Evolutionary conservation across 2,888 invertebrate genomes (phyloP).

Genomic region (Falcaria lacertinaria): DNA sequence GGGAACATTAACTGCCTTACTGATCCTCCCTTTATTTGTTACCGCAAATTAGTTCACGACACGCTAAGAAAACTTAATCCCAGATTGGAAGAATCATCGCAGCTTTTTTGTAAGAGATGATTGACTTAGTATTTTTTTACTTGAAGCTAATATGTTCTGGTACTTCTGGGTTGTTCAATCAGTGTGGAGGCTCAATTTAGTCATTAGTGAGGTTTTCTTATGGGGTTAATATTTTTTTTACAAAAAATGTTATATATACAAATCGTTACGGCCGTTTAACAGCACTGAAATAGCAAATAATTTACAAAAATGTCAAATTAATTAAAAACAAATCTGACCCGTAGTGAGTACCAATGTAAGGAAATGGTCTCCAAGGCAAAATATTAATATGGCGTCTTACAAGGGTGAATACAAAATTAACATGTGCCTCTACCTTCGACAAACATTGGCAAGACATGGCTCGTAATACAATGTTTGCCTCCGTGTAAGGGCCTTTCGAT

Average conservation of each 20-base stretch:
- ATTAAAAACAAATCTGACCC: no score
- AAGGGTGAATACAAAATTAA: slow-evolving; percentile 78
- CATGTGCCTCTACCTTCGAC: slow-evolving; percentile 68
- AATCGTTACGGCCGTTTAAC: no score
- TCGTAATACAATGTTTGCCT: slow-evolving; percentile 74
- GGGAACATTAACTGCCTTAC: slow-evolving; percentile 52
- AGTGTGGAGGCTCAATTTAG: no score
- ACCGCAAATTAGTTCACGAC: slow-evolving; percentile 61
- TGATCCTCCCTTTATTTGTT: slow-evolving; percentile 71
- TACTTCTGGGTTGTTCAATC: no score
- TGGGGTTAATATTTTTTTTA: no score
- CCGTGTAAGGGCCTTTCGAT: slow-evolving; percentile 73
- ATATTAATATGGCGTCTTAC: slow-evolving; percentile 68
- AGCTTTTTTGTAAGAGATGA: slow-evolving; percentile 4
- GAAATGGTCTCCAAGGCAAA: slow-evolving; percentile 53
- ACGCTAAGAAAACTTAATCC: slow-evolving; percentile 34
- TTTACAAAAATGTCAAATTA: no score
- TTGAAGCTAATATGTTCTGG: no score
- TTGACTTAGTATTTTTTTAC: no score
- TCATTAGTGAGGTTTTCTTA: no score
- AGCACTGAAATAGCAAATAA: no score
- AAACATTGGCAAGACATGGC: slow-evolving; percentile 74
- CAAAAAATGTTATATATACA: no score
- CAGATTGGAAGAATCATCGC: slow-evolving; percentile 15
- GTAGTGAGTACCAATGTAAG: slow-evolving; percentile 1